Percentiles rank a stretch among this genome's conserved stretches.
Conservation (phyloP, 1,140 invertebrate species). For the Drosophila pallidifrons region DNA sequence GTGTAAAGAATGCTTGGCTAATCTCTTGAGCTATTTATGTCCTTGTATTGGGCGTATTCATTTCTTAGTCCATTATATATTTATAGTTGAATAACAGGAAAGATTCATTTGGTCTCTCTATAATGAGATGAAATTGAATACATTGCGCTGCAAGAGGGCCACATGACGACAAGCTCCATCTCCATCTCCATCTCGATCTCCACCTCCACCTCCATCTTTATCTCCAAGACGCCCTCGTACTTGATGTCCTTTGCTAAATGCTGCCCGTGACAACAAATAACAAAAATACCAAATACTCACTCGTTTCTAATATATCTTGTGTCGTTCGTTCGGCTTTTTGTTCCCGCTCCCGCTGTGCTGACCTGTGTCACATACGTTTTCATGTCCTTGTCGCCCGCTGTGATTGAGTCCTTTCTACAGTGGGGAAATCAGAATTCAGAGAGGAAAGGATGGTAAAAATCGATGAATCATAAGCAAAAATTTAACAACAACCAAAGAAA, state of each 20-base stretch:
- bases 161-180: conserved; percentile 1
- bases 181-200: not conserved
- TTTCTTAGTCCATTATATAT: conserved; percentile 35
- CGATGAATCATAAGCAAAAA: conserved; percentile 36
- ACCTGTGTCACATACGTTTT: conserved; percentile 52
- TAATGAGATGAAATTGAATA: conserved; percentile 54
- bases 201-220: not conserved
- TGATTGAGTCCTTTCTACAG: conserved; percentile 8
- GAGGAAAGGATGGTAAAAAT: conserved; percentile 51
- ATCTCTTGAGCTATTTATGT: conserved; percentile 30
- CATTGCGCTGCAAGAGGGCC: conserved; percentile 7
- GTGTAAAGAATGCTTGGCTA: conserved; percentile 19
- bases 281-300: conserved; percentile 10
- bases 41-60: conserved; percentile 21
- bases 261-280: conserved; percentile 25
- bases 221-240: not conserved
- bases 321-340: not conserved
- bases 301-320: conserved; percentile 22
- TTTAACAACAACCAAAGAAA: conserved; percentile 46
- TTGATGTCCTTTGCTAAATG: conserved; percentile 12
- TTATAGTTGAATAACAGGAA: conserved; percentile 24
- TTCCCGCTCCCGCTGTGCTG: conserved; percentile 51
- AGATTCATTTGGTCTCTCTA: conserved; percentile 15
- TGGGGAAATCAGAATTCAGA: conserved; percentile 2
- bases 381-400: conserved; percentile 57